Conservation (phyloP, 2,797 vertebrate genomes). For the Syngnathus rostellatus region DNA sequence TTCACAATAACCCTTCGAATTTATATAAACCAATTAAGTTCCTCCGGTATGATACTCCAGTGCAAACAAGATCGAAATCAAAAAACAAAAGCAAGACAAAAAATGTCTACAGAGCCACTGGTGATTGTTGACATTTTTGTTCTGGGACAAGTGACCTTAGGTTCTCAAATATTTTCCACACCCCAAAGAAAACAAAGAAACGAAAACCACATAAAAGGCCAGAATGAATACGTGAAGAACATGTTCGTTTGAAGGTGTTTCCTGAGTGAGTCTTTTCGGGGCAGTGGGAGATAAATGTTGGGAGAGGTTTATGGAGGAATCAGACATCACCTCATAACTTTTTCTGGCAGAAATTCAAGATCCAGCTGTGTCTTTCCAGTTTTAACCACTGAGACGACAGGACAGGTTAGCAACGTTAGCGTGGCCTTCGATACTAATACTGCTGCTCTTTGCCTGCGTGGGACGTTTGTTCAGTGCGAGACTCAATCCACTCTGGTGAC, state of each 20-base stretch:
- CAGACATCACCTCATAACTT: slow-evolving; percentile 38
- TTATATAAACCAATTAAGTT: background rate
- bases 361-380: background rate
- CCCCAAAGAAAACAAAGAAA: background rate
- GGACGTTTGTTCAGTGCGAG: slow-evolving; percentile 77
- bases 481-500: slow-evolving; percentile 58
- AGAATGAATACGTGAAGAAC: background rate
- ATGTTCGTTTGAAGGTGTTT: slow-evolving; percentile 28
- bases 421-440: slow-evolving; percentile 72
- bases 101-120: background rate
- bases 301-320: slow-evolving; percentile 53
- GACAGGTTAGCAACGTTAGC: slow-evolving; percentile 42
- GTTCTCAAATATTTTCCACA: background rate
- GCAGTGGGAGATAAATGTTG: slow-evolving; percentile 35
- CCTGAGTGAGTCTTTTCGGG: slow-evolving; percentile 65
- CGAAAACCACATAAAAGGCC: background rate
- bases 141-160: background rate
- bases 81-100: background rate
- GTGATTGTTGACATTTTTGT: background rate
- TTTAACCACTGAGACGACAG: slow-evolving; percentile 51
- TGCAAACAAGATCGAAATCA: background rate
- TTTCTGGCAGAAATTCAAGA: background rate
- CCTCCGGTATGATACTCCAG: background rate
- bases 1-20: background rate
- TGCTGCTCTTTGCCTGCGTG: slow-evolving; percentile 60